Evolutionary conservation across 2,797 vertebrate genomes (phyloP), one percentile per base, ranked within the genome.

Genomic region (Remorina albescens): DNA sequence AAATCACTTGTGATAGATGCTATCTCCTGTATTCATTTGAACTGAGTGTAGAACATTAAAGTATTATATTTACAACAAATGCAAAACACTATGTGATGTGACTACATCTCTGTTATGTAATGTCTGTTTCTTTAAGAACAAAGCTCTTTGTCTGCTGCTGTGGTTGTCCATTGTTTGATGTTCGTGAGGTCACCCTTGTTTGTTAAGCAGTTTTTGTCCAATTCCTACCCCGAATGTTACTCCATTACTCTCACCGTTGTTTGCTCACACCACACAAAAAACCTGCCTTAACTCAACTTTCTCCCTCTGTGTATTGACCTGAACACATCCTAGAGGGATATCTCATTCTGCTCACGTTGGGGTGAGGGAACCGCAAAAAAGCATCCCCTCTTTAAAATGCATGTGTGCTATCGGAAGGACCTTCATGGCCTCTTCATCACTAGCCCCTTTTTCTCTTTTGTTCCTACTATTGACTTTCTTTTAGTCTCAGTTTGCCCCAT

Each of bases 301-400:
- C 71, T 62, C 66, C 10, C 21, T 6, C 57, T 42, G 71, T 15
- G 1, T 73, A 66, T 72, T 68, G 81, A 83, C 84, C 50, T 65
- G 70, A 84, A 61, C 2, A 64, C 81, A 78, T 74, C 79, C 78
- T 71, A 69, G 34, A 73, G 46, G 51, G 71, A 78, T 62, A 36
- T 57, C 49, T 75, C 76, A 92, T 90, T 89, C 88, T 54, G 70
- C 85, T 91, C 86, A 93, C 86, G 88, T 85, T 57, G 44, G 72
- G 71, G 58, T 67, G 71, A 76, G 62, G 78, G 71, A 72, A 71
- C 64, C 49, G 73, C 50, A 65, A 82, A 80, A 78, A 70, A 88
- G 83, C 15, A 6, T 25, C 58, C n/a, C 64, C 88, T 90, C 71
- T 86, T 93, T 92, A 88, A 87, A 90, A 91, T 91, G 87, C 89